Percentiles rank a stretch among this genome's conserved stretches.
Evolutionary conservation across 2,888 invertebrate genomes (phyloP).

Genomic region (Dione vanillae): DNA sequence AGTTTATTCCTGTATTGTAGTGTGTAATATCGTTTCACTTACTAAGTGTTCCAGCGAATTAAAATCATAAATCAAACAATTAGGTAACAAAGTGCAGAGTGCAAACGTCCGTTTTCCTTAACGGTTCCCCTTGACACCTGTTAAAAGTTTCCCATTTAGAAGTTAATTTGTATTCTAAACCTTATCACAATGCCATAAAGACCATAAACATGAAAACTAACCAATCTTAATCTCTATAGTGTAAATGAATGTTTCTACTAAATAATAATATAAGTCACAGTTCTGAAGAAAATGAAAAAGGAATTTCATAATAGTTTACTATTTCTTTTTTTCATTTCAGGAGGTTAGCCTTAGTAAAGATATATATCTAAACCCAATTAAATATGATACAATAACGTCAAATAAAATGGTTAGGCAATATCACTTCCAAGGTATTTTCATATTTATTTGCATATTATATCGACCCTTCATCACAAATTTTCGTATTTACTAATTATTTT

Average conservation of each 20-base stretch:
- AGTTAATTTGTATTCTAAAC: conserved; percentile 24
- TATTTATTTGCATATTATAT: too few relatives aligned
- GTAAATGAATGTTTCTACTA: conserved; percentile 9
- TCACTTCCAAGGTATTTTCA: too few relatives aligned
- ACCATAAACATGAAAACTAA: background rate
- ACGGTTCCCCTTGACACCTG: conserved; percentile 40
- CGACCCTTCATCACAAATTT: too few relatives aligned
- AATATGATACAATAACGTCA: too few relatives aligned
- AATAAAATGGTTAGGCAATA: too few relatives aligned
- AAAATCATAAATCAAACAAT: conserved; percentile 41
- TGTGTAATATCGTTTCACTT: conserved; percentile 19
- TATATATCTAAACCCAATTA: too few relatives aligned
- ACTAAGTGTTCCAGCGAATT: conserved; percentile 32
- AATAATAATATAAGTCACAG: conserved; percentile 16
- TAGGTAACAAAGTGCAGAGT: conserved; percentile 38
- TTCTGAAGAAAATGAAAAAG: background rate
- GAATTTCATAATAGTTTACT: background rate
- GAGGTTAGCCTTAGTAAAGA: too few relatives aligned
- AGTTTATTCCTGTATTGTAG: background rate
- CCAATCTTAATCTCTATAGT: conserved; percentile 25
- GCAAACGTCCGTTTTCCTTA: conserved; percentile 35
- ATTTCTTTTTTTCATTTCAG: too few relatives aligned
- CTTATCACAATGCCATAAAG: conserved; percentile 7
- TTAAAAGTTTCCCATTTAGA: conserved; percentile 31
- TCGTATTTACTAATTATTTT: too few relatives aligned